These are phyloP conservation scores for Lepidotrigona ventralis DNA, from an alignment of 1,140 invertebrate species.

Conservation along the genomic window DNA sequence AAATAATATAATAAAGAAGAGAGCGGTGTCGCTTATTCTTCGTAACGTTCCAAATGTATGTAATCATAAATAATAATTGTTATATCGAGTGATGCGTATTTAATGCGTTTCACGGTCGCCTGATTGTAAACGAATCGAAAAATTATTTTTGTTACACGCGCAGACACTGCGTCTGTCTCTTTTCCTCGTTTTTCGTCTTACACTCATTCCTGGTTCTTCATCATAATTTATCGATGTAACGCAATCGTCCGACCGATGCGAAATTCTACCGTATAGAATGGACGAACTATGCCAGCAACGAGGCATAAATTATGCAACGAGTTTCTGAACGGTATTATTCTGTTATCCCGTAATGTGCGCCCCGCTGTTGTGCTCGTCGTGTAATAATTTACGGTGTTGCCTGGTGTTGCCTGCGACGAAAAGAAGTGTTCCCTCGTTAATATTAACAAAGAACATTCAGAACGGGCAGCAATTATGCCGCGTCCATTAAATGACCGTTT, in stretches of 20 bases:
- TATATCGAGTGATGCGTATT: too few species aligned
- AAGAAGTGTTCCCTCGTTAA: conserved; percentile 41
- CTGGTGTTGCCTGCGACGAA: not conserved
- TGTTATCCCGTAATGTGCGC: not conserved
- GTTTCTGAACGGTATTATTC: not conserved
- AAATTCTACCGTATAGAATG: not conserved
- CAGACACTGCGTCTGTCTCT: too few species aligned
- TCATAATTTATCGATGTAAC: not conserved
- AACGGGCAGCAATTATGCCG: conserved; percentile 15
- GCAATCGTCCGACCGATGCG: not conserved
- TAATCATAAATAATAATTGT: too few species aligned
- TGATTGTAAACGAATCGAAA: too few species aligned
- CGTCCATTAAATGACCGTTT: conserved; percentile 9
- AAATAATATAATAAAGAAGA: too few species aligned
- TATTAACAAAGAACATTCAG: conserved; percentile 26
- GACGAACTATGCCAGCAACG: conserved; percentile 6
- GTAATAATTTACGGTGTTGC: conserved; percentile 30
- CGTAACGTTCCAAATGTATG: too few species aligned
- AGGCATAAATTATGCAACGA: conserved; percentile 30
- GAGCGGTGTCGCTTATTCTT: too few species aligned
- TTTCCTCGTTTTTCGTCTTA: not conserved
- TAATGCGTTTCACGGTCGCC: too few species aligned
- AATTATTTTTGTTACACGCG: too few species aligned
- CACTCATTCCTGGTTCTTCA: too few species aligned
- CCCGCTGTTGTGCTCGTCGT: not conserved